phyloP scores from a whole-genome alignment of 2,888 invertebrate genomes.

The Cristatella mucedo region DNA sequence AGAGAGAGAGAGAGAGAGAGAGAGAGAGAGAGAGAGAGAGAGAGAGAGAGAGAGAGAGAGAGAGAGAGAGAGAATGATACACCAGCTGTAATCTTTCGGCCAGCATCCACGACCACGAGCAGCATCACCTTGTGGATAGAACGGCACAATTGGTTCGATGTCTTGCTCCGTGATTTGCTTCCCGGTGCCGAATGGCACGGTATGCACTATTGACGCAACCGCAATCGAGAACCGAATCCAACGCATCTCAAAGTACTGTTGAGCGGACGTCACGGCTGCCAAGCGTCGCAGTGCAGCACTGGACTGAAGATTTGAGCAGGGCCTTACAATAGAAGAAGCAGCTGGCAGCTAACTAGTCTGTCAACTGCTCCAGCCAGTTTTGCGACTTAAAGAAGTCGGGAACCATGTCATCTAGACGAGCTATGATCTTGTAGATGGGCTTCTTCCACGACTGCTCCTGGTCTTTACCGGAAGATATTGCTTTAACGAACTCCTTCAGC shows the following conservation, averaged over 20 bases:
- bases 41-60: conserved; percentile 7
- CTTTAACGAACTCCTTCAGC: conserved; percentile 93
- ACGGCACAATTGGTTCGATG: no score
- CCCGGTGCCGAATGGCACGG: no score
- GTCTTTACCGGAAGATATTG: conserved; percentile 89
- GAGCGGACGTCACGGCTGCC: no score
- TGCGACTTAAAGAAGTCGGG: conserved; percentile 99
- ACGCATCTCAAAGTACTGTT: no score
- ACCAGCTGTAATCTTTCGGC: no score
- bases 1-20: background rate
- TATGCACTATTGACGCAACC: no score
- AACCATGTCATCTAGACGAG: conserved; percentile 91
- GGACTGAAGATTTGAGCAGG: no score
- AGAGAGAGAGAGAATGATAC: conserved; percentile 2
- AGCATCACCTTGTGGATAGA: no score
- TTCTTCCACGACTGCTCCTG: conserved; percentile 98
- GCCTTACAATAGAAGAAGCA: no score
- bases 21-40: conserved; percentile 1
- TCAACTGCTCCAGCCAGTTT: conserved; percentile 95
- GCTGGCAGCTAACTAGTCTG: conserved; percentile 29
- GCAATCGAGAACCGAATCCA: no score
- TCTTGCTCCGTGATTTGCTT: no score
- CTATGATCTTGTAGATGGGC: conserved; percentile 98
- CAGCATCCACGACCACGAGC: background rate
- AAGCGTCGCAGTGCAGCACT: no score